phyloP scores from a whole-genome alignment of 1,140 invertebrate genomes.

The Halesus radiatus region DNA sequence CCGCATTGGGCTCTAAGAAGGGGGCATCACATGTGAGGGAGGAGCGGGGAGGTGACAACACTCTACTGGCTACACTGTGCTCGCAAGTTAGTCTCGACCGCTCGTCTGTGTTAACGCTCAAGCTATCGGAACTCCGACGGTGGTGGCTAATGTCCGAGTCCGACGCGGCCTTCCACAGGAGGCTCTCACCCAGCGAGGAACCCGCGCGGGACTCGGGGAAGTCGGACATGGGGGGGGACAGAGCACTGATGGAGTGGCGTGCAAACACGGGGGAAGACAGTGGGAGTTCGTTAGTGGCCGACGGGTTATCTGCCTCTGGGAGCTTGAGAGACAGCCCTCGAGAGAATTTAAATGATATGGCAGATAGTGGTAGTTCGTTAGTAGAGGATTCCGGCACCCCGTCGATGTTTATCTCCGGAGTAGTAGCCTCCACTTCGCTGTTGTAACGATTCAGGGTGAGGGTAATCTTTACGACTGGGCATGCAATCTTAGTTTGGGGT shows the following conservation, averaged over 20 bases:
- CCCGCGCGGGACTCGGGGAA: too few species aligned
- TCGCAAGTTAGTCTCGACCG: conserved; percentile 46
- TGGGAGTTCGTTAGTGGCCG: conserved; percentile 69
- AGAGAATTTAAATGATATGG: conserved; percentile 65
- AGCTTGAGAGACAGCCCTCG: conserved; percentile 10
- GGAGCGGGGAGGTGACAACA: conserved; percentile 49
- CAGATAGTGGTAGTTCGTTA: conserved; percentile 74
- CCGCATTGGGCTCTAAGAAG: conserved; percentile 71
- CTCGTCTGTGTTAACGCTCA: conserved; percentile 34
- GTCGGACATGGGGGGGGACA: not conserved
- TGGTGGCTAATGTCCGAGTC: conserved; percentile 45
- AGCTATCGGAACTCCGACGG: conserved; percentile 6
- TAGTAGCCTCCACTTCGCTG: conserved; percentile 53
- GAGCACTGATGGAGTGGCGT: conserved; percentile 17
- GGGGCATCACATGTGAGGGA: conserved; percentile 54
- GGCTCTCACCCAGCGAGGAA: not conserved
- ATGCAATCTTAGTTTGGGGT: conserved; percentile 41
- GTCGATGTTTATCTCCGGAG: conserved; percentile 62
- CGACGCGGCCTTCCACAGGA: conserved; percentile 42
- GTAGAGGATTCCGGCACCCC: conserved; percentile 68
- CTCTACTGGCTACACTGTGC: conserved; percentile 55
- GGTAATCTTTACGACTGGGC: conserved; percentile 44
- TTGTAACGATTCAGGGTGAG: conserved; percentile 28
- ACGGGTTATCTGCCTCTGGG: conserved; percentile 57
- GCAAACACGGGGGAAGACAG: conserved; percentile 59